Percentiles rank a stretch among this genome's conserved stretches.
Evolutionary conservation across 2,113 vertebrate species (phyloP).

Genomic region (Penelope pileata): DNA sequence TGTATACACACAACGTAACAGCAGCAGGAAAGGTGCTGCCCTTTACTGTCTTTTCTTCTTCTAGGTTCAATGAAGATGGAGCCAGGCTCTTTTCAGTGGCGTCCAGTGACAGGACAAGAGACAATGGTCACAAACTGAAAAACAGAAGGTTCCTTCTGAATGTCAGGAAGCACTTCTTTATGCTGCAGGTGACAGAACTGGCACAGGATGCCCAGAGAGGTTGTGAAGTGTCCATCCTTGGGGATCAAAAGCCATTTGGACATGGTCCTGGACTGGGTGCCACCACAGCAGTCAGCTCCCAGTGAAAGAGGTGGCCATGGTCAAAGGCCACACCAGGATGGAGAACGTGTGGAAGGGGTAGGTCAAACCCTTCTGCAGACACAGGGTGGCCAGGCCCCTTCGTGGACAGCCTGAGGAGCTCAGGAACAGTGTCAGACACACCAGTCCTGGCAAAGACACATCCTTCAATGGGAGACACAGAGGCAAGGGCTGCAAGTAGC

Average conservation of each 20-base stretch:
- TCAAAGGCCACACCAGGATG: no score
- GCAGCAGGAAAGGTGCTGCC: neutral
- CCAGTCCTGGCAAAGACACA: neutral
- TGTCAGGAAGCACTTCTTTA: neutral
- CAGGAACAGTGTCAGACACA: accelerated
- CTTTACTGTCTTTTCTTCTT: neutral
- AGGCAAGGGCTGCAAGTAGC: accelerated
- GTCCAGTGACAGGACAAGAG: neutral
- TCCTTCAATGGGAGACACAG: accelerated
- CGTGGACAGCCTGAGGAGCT: no score
- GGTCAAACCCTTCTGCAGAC: accelerated
- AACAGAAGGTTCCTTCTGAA: neutral
- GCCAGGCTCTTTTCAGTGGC: neutral
- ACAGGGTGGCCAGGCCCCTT: neutral
- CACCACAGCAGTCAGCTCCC: neutral
- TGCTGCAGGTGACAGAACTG: neutral
- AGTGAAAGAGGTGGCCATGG: accelerated
- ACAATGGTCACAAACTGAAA: neutral
- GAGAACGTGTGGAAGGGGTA: no score
- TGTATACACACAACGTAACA: accelerated
- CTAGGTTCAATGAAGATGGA: neutral
- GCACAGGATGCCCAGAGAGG: neutral
- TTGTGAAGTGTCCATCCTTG: neutral
- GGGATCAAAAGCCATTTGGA: neutral
- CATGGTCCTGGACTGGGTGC: neutral